phyloP scores from a whole-genome alignment of 2,888 invertebrate species.

The Ceramica pisi region DNA sequence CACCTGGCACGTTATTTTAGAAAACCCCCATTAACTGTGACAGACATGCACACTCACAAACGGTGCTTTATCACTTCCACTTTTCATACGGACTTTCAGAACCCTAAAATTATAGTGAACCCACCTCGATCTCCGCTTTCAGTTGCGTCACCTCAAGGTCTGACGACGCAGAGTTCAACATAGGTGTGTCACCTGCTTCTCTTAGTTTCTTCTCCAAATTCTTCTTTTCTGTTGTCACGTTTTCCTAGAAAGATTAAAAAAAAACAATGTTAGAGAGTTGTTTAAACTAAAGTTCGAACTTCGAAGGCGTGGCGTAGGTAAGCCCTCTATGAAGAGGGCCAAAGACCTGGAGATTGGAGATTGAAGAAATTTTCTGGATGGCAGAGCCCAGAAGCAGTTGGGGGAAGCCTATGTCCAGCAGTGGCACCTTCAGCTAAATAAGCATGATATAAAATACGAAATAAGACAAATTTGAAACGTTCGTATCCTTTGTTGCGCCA shows the following conservation, averaged over 20 bases:
- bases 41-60: too few relatives aligned
- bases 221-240: conserved; percentile 95
- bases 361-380: neutral
- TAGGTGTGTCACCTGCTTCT: conserved; percentile 93
- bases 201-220: conserved; percentile 95
- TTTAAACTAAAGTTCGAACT: neutral
- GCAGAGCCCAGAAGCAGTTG: neutral
- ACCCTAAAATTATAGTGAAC: neutral
- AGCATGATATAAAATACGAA: too few relatives aligned
- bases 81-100: too few relatives aligned
- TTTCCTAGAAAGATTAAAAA: conserved; percentile 90
- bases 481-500: neutral
- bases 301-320: too few relatives aligned
- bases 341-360: neutral
- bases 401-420: too few relatives aligned
- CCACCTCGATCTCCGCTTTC: conserved; percentile 95
- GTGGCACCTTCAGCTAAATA: too few relatives aligned
- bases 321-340: too few relatives aligned
- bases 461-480: too few relatives aligned
- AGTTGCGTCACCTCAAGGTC: conserved; percentile 95
- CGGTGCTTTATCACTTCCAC: too few relatives aligned
- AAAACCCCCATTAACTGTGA: too few relatives aligned
- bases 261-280: too few relatives aligned
- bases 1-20: too few relatives aligned
- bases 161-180: conserved; percentile 94